Evolutionary conservation across 1,140 invertebrate species (phyloP).

Genomic region (Saxidomus purpurata): DNA sequence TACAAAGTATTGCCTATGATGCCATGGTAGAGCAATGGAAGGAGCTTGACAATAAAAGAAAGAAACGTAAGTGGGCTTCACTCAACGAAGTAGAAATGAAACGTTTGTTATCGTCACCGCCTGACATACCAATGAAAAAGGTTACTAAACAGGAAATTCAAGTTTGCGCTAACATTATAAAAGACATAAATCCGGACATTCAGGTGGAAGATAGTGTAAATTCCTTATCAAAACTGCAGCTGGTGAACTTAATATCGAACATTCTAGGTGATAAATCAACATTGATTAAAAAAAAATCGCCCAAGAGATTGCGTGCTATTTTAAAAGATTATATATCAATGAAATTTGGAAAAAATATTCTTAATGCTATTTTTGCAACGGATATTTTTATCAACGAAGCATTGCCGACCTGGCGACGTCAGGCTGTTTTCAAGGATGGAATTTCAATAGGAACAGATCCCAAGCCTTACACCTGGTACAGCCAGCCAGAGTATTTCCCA

Average conservation of each 20-base stretch:
- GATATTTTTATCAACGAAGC: not conserved
- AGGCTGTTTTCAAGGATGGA: not conserved
- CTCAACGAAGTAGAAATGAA: not conserved
- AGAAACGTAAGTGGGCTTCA: not conserved
- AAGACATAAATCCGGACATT: not conserved
- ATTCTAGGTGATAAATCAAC: not conserved
- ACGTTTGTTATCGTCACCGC: not conserved
- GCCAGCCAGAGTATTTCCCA: slow-evolving; percentile 1
- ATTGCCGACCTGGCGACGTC: not conserved
- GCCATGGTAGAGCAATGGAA: no score
- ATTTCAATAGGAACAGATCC: not conserved
- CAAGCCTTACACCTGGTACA: not conserved
- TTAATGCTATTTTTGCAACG: not conserved
- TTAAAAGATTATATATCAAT: not conserved
- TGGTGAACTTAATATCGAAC: not conserved
- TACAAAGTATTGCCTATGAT: no score
- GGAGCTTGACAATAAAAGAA: not conserved
- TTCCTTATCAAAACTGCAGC: not conserved
- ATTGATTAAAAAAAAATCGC: not conserved
- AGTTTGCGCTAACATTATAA: not conserved
- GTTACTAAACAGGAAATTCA: not conserved
- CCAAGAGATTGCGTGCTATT: not conserved
- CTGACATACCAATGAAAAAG: not conserved
- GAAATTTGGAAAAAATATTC: not conserved
- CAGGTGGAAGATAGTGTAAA: not conserved